These are phyloP conservation scores for Edolisoma coerulescens DNA, from an alignment of 2,113 vertebrate species.

Conservation along the genomic window DNA sequence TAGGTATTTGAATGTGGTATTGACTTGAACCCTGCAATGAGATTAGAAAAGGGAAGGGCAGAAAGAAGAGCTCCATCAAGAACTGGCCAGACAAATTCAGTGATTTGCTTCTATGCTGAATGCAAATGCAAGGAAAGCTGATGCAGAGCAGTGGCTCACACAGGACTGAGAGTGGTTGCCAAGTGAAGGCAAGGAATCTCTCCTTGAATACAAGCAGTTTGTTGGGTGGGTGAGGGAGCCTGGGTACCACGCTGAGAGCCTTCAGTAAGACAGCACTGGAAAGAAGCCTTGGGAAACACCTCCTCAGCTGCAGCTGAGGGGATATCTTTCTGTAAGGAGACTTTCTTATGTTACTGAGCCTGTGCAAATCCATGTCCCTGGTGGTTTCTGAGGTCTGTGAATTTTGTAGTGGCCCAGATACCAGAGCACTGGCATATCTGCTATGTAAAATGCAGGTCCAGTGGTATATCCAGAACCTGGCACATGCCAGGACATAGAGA, in stretches of 20 bases:
- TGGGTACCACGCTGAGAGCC: background rate
- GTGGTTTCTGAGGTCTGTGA: background rate
- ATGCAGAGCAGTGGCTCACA: rapidly evolving
- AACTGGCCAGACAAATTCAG: background rate
- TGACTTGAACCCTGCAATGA: background rate
- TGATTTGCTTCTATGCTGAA: background rate
- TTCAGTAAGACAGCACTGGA: background rate
- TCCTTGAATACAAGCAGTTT: rapidly evolving
- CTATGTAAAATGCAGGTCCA: background rate
- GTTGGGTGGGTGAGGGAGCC: background rate
- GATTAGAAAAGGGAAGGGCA: background rate
- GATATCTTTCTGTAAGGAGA: background rate
- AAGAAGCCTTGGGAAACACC: background rate
- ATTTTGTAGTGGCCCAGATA: background rate
- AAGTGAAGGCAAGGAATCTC: background rate
- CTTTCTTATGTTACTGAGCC: background rate
- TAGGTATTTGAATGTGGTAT: background rate
- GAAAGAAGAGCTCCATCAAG: background rate
- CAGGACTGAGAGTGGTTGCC: background rate
- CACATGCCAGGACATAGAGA: rapidly evolving
- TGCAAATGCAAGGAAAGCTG: background rate
- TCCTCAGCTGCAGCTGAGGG: background rate
- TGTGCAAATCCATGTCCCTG: background rate
- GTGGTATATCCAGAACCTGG: background rate
- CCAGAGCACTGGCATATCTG: rapidly evolving